Evolutionary conservation across 23 tunicate species (phyloP).

Genomic region (Trididemnum clinides): DNA sequence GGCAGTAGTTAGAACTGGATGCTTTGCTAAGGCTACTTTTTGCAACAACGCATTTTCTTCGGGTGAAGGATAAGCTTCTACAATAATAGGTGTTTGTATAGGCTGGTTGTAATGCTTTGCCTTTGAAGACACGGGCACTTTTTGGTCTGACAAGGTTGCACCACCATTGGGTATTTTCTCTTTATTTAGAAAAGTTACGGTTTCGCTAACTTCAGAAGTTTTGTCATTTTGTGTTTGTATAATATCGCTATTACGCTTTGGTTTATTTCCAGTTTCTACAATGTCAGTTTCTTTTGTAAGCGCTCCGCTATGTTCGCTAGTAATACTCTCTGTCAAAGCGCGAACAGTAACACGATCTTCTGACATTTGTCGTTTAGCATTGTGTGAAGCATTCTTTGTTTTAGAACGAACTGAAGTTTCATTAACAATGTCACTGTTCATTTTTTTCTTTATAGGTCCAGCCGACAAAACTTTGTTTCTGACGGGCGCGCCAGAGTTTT

Average conservation of each 20-base stretch:
- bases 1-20: background rate
- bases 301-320: background rate
- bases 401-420: background rate
- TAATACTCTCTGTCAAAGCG: background rate
- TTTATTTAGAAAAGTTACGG: too few relatives aligned
- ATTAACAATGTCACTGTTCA: background rate
- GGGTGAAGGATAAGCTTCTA: conserved; percentile 53
- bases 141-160: too few relatives aligned
- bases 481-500: too few relatives aligned
- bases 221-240: too few relatives aligned
- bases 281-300: background rate
- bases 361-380: background rate
- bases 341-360: background rate
- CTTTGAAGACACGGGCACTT: too few relatives aligned
- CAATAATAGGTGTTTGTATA: conserved; percentile 60
- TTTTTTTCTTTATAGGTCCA: background rate
- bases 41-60: conserved; percentile 20
- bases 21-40: conserved; percentile 18
- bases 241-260: background rate
- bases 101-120: background rate
- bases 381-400: background rate
- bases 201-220: too few relatives aligned
- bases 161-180: too few relatives aligned
- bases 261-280: background rate
- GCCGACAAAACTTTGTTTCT: background rate